Evolutionary conservation across 1,140 invertebrate genomes (phyloP).

Genomic region (Druon quercuslanigerum): DNA sequence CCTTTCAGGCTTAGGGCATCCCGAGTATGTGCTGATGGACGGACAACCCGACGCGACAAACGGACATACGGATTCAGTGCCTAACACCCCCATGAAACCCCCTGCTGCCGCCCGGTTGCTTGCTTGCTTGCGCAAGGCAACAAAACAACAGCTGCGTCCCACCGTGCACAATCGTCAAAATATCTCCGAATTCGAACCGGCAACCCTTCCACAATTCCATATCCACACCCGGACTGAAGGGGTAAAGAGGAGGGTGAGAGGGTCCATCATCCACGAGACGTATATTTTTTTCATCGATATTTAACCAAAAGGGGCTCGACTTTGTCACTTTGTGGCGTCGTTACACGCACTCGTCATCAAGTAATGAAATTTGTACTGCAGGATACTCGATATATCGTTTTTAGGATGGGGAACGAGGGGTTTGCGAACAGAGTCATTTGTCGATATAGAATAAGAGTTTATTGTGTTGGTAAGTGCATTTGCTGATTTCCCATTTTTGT

Average conservation of each 20-base stretch:
- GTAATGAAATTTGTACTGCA: slow-evolving; percentile 13
- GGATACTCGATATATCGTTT: background rate
- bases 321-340: slow-evolving; percentile 25
- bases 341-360: slow-evolving; percentile 28
- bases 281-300: slow-evolving; percentile 27
- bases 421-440: slow-evolving; percentile 21
- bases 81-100: slow-evolving; percentile 65
- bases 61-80: slow-evolving; percentile 56
- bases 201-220: slow-evolving; percentile 59
- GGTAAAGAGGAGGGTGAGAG: background rate
- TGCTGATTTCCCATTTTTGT: background rate
- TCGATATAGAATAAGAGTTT: background rate
- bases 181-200: slow-evolving; percentile 59
- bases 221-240: background rate
- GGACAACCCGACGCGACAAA: slow-evolving; percentile 54
- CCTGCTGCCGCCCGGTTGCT: slow-evolving; percentile 47
- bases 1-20: slow-evolving; percentile 60
- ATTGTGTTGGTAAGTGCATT: slow-evolving; percentile 10
- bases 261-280: slow-evolving; percentile 4
- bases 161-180: slow-evolving; percentile 62
- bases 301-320: slow-evolving; percentile 26
- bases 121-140: slow-evolving; percentile 60
- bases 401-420: background rate
- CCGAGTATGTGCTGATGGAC: background rate
- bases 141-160: slow-evolving; percentile 73